Conservation (phyloP, 2,888 invertebrate genomes). For the Meteorus colon region DNA sequence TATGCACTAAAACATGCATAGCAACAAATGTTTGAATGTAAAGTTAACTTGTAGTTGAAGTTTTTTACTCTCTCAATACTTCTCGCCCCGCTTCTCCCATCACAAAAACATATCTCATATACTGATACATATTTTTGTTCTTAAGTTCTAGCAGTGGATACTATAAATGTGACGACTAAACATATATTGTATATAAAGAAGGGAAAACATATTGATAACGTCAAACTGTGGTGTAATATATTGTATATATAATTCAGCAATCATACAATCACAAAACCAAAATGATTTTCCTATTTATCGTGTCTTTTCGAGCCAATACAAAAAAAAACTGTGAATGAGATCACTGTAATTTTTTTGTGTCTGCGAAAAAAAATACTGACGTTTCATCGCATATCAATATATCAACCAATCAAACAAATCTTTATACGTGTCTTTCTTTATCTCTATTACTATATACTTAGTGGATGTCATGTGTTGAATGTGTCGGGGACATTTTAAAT, state of each 20-base stretch:
- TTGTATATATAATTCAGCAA: neutral
- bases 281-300: neutral
- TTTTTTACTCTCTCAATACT: constrained; percentile 32
- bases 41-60: constrained; percentile 51
- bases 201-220: neutral
- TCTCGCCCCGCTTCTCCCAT: constrained; percentile 15
- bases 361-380: constrained; percentile 24
- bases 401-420: neutral
- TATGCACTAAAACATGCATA: constrained; percentile 73
- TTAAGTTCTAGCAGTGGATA: neutral
- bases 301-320: constrained; percentile 44
- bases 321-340: constrained; percentile 55
- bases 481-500: constrained; percentile 12
- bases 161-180: constrained; percentile 17
- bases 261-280: neutral
- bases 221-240: neutral
- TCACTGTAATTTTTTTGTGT: constrained; percentile 52
- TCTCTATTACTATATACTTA: constrained; percentile 15
- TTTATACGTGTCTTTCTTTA: constrained; percentile 9
- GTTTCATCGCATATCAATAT: constrained; percentile 5
- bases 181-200: constrained; percentile 19
- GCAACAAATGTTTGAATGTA: constrained; percentile 54
- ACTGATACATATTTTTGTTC: constrained; percentile 18
- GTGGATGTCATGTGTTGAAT: neutral
- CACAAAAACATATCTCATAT: constrained; percentile 13